Conservation (phyloP, 2,888 invertebrate genomes). For the Xestia ashworthii region DNA sequence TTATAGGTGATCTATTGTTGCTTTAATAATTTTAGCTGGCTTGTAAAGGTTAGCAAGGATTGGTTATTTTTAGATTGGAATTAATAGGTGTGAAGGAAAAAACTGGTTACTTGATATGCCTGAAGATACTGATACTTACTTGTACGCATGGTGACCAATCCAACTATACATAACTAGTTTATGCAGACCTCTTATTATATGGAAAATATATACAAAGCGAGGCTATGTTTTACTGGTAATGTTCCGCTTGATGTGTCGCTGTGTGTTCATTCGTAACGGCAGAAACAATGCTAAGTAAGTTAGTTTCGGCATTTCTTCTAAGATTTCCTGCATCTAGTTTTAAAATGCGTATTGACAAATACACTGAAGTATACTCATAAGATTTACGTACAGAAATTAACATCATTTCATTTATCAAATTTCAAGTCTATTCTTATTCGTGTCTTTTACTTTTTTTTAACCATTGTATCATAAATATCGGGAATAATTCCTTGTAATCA, state of each 20-base stretch:
- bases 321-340: background rate
- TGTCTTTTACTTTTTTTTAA: background rate
- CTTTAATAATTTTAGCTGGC: slow-evolving; percentile 43
- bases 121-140: background rate
- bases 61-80: slow-evolving; percentile 37
- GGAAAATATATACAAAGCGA: too few species aligned
- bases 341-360: background rate
- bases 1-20: slow-evolving; percentile 64
- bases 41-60: slow-evolving; percentile 44
- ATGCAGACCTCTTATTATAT: too few species aligned
- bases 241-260: too few species aligned
- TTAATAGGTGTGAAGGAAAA: background rate
- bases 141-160: background rate
- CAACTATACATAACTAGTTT: too few species aligned
- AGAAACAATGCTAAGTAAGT: background rate
- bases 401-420: background rate
- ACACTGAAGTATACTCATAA: background rate
- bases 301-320: background rate
- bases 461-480: background rate
- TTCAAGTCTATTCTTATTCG: background rate
- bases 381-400: background rate
- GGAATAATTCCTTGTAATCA: background rate
- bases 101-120: background rate
- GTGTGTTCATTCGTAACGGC: background rate
- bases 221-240: too few species aligned